Evolutionary conservation across 2,113 vertebrate species (phyloP).

Genomic region (Poeciliopsis turrubarensis): DNA sequence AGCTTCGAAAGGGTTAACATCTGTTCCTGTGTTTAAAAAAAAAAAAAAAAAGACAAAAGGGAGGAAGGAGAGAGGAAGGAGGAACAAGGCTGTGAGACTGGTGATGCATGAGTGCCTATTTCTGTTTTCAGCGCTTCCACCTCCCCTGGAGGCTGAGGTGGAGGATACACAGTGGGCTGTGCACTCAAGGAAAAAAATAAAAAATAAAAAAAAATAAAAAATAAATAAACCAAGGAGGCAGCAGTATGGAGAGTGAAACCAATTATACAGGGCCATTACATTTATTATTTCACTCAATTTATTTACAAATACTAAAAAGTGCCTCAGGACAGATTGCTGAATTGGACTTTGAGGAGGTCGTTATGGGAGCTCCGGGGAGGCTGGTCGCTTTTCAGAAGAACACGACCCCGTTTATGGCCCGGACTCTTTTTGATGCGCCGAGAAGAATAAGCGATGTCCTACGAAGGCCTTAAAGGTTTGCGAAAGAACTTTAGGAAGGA

Average conservation of each 20-base stretch:
- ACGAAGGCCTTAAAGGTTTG: too few species aligned
- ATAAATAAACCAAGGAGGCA: neutral
- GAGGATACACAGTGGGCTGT: conserved; percentile 47
- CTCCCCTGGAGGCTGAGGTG: conserved; percentile 58
- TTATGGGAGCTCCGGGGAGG: neutral
- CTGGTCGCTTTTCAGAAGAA: neutral
- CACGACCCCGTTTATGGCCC: neutral
- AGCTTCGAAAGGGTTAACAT: conserved; percentile 33
- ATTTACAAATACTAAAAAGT: neutral
- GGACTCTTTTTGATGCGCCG: neutral
- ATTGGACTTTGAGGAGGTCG: conserved; percentile 3
- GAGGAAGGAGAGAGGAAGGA: conserved; percentile 41
- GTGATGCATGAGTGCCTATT: conserved; percentile 73
- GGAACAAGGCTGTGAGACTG: conserved; percentile 39
- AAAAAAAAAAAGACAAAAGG: conserved; percentile 62
- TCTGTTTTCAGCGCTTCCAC: conserved; percentile 53
- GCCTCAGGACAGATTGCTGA: neutral
- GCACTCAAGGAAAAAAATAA: conserved; percentile 27
- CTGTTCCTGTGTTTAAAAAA: conserved; percentile 49
- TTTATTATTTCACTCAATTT: conserved; percentile 5
- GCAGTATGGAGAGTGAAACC: conserved; percentile 2
- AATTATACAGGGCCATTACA: neutral
- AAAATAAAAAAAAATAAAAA: neutral
- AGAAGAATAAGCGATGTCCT: too few species aligned
- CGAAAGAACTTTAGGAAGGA: too few species aligned